Percentiles rank a stretch among this genome's conserved stretches.
These are phyloP conservation scores for Cyrtodaria siliqua DNA, from an alignment of 2,888 invertebrate species.

Conservation along the genomic window DNA sequence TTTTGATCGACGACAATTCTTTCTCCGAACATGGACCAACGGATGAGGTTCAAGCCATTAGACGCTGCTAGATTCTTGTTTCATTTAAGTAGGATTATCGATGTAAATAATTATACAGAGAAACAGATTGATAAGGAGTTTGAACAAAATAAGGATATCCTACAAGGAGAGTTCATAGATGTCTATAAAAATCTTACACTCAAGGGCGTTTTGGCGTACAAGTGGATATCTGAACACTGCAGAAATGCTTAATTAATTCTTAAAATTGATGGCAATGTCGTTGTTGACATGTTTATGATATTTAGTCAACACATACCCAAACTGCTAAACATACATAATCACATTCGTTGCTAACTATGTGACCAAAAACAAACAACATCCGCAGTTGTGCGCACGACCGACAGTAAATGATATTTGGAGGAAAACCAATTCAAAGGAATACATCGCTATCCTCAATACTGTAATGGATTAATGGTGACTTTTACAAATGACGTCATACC, in stretches of 20 bases:
- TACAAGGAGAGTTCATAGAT: constrained; percentile 41
- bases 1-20: too few species aligned
- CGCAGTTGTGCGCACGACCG: constrained; percentile 4
- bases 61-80: constrained; percentile 13
- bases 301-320: too few species aligned
- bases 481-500: constrained; percentile 38
- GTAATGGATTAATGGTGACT: constrained; percentile 18
- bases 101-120: constrained; percentile 8
- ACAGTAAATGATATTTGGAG: constrained; percentile 25
- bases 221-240: constrained; percentile 34
- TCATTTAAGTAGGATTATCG: constrained; percentile 9
- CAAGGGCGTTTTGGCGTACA: constrained; percentile 38
- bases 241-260: too few species aligned
- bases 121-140: constrained; percentile 14
- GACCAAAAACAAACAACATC: background rate
- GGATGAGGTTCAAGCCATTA: background rate
- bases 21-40: constrained; percentile 14
- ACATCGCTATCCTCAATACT: constrained; percentile 12
- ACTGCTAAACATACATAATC: too few species aligned
- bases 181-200: constrained; percentile 34
- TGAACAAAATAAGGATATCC: constrained; percentile 18
- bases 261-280: constrained; percentile 5
- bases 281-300: too few species aligned
- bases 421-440: constrained; percentile 14
- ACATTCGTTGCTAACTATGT: too few species aligned